Percentiles rank a stretch among this genome's conserved stretches.
Conservation (phyloP, 2,113 vertebrate species). For the Psittacula cyanocephala region DNA sequence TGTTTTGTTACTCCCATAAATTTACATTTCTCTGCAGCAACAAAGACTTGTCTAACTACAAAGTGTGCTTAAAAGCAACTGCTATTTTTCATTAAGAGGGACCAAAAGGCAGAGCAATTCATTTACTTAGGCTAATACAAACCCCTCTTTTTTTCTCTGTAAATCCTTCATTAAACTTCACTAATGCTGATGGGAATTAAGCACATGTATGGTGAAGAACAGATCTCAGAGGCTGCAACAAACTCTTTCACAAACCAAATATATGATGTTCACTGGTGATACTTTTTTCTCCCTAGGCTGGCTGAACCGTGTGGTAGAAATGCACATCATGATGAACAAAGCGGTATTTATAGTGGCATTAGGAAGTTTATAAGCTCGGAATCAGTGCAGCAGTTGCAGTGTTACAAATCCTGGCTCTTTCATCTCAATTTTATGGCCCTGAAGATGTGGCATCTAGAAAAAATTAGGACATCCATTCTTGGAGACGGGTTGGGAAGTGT, state of each 20-base stretch:
- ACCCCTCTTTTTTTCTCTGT: neutral
- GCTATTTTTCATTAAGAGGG: conserved; percentile 14
- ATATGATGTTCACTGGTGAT: neutral
- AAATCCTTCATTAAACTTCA: neutral
- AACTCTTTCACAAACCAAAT: neutral
- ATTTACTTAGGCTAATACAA: neutral
- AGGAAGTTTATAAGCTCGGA: neutral
- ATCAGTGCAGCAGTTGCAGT: neutral
- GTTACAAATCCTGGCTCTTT: neutral
- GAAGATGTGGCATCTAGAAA: neutral
- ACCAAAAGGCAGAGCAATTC: neutral
- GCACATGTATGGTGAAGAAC: neutral
- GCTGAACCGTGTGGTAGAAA: neutral
- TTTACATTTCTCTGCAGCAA: conserved; percentile 28
- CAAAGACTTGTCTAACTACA: neutral
- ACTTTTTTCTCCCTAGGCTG: neutral
- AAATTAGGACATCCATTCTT: neutral
- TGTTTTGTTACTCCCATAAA: conserved; percentile 4
- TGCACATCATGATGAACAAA: neutral
- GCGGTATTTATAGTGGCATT: neutral
- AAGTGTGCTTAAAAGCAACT: neutral
- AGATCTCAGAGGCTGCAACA: neutral
- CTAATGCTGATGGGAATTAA: conserved; percentile 9
- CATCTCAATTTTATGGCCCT: neutral
- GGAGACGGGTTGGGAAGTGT: neutral